These are phyloP conservation scores for Siphlonurus alternatus DNA, from an alignment of 2,888 invertebrate genomes.

Conservation along the genomic window DNA sequence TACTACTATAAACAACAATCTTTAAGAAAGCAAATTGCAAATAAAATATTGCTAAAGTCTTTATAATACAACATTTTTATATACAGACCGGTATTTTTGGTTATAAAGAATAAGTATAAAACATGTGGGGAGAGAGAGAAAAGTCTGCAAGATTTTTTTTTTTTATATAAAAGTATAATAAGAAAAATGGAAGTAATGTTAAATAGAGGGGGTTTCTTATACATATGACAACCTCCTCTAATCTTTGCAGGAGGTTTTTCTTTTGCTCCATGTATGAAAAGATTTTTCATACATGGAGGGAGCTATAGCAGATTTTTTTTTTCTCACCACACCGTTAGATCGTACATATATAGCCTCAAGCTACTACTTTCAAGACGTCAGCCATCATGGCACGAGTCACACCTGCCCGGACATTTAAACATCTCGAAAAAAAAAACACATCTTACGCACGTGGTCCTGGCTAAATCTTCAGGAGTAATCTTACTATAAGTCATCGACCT, in stretches of 20 bases:
- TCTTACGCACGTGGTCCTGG: too few relatives aligned
- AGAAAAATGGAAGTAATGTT: background rate
- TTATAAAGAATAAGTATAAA: background rate
- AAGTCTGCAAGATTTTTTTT: background rate
- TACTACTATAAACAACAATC: too few relatives aligned
- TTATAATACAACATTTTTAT: too few relatives aligned
- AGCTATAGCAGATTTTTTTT: background rate
- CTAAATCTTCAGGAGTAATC: background rate
- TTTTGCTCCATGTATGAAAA: background rate
- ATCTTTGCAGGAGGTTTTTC: background rate
- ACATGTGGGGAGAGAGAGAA: background rate
- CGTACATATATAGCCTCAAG: background rate
- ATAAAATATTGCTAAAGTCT: too few relatives aligned
- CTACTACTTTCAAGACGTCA: background rate
- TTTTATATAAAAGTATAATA: background rate
- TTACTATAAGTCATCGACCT: background rate
- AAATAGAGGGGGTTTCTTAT: background rate
- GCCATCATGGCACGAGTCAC: background rate
- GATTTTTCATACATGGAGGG: background rate
- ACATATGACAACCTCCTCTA: background rate
- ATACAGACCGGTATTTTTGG: background rate
- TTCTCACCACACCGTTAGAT: background rate
- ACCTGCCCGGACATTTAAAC: background rate
- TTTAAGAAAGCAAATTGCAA: too few relatives aligned
- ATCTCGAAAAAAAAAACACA: background rate